These are phyloP conservation scores for mouse (Mus musculus) DNA, from an alignment of 2,113 vertebrate species.

Conservation along the genomic window DNA sequence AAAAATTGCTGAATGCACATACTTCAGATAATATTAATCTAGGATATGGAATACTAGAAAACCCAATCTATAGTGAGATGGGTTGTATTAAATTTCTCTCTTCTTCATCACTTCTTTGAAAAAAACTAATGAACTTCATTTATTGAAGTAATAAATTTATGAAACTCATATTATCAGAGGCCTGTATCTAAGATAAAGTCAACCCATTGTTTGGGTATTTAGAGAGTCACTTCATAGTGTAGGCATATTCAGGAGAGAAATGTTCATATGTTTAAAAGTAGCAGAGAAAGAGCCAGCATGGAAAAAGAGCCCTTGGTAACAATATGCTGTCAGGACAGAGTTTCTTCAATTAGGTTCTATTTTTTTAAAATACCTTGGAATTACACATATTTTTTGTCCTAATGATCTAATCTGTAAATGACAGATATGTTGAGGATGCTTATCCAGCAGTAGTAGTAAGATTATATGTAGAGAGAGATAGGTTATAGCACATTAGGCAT, in stretches of 20 bases:
- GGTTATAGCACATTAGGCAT: neutral
- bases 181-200: neutral
- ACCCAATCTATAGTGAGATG: neutral
- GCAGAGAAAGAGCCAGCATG: neutral
- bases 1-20: neutral
- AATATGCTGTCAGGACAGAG: neutral
- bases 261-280: neutral
- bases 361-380: neutral
- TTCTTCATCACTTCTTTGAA: neutral
- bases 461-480: neutral
- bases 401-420: neutral
- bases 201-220: neutral
- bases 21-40: neutral
- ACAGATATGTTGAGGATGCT: neutral
- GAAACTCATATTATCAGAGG: no score
- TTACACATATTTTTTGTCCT: neutral
- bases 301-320: no score
- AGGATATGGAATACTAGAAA: neutral
- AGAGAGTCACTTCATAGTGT: neutral
- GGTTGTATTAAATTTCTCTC: neutral
- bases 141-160: neutral
- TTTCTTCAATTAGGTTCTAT: neutral
- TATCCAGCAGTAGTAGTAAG: neutral
- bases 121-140: neutral
- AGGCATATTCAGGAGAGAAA: neutral